phyloP scores from a whole-genome alignment of 1,140 invertebrate species.

The Saccostrea glomerata region DNA sequence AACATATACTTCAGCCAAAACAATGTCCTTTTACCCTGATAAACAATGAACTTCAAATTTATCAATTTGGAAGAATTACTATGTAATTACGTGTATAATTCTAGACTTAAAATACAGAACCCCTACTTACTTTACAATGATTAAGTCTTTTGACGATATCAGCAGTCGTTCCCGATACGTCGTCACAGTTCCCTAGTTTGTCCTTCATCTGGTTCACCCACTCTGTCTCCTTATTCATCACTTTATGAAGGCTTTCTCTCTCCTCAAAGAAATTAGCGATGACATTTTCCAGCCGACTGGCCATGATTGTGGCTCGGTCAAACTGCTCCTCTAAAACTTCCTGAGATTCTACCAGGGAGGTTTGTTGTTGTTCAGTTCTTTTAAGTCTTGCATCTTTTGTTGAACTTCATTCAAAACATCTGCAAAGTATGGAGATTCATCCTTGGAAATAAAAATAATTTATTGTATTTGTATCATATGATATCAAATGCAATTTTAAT shows the following conservation, averaged over 20 bases:
- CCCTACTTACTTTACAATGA: slow-evolving; percentile 70
- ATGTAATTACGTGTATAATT: too few relatives aligned
- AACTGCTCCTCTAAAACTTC: slow-evolving; percentile 89
- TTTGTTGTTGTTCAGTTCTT: slow-evolving; percentile 87
- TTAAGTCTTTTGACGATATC: slow-evolving; percentile 89
- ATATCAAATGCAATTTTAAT: too few relatives aligned
- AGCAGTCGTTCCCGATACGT: slow-evolving; percentile 91
- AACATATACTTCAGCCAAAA: too few relatives aligned
- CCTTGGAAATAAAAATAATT: slow-evolving; percentile 75
- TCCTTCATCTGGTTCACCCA: slow-evolving; percentile 81
- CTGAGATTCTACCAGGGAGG: slow-evolving; percentile 85
- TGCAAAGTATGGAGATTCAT: slow-evolving; percentile 89
- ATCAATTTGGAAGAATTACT: too few relatives aligned
- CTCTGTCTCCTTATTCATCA: slow-evolving; percentile 72
- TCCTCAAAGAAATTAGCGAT: slow-evolving; percentile 82
- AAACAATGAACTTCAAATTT: too few relatives aligned
- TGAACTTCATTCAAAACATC: slow-evolving; percentile 87
- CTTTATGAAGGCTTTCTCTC: slow-evolving; percentile 67
- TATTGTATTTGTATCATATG: too few relatives aligned
- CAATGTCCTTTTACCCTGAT: too few relatives aligned
- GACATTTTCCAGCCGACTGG: slow-evolving; percentile 87
- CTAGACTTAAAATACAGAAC: too few relatives aligned
- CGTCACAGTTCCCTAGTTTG: slow-evolving; percentile 92
- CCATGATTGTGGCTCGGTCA: slow-evolving; percentile 85
- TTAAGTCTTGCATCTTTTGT: slow-evolving; percentile 89